Evolutionary conservation across 1,140 invertebrate species (phyloP).

Genomic region (Drosophila nasuta): DNA sequence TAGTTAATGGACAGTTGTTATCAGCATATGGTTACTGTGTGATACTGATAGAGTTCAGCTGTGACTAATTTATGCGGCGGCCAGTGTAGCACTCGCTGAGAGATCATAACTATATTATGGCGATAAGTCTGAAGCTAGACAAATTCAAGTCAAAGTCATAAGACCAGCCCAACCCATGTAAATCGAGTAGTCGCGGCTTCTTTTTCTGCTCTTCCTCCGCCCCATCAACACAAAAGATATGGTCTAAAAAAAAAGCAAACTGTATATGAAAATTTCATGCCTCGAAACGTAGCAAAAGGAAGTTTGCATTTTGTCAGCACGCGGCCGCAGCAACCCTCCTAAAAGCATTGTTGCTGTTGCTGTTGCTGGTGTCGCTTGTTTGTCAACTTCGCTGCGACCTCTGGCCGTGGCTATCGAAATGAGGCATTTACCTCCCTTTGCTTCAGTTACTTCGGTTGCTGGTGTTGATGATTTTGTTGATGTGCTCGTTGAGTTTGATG

Average conservation of each 20-base stretch:
- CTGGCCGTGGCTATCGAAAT: slow-evolving; percentile 29
- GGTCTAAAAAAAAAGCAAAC: slow-evolving; percentile 18
- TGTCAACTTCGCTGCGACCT: slow-evolving; percentile 76
- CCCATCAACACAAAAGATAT: slow-evolving; percentile 11
- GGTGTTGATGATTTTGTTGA: slow-evolving; percentile 82
- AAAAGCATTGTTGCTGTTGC: slow-evolving; percentile 24
- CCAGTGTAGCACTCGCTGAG: slow-evolving; percentile 48
- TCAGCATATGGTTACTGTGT: slow-evolving; percentile 48
- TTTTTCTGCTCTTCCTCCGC: neutral
- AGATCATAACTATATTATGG: slow-evolving; percentile 76
- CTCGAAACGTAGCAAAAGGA: slow-evolving; percentile 46
- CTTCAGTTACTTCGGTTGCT: slow-evolving; percentile 45
- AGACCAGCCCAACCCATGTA: slow-evolving; percentile 64
- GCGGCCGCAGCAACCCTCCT: slow-evolving; percentile 42
- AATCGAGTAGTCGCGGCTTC: slow-evolving; percentile 25
- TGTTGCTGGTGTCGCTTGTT: slow-evolving; percentile 81
- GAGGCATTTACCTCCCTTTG: slow-evolving; percentile 32
- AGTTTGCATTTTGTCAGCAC: slow-evolving; percentile 75
- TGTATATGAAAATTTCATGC: slow-evolving; percentile 52
- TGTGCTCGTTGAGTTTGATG: slow-evolving; percentile 74
- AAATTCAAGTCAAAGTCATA: slow-evolving; percentile 69
- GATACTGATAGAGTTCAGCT: slow-evolving; percentile 45
- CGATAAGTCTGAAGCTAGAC: slow-evolving; percentile 73
- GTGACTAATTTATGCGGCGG: slow-evolving; percentile 74
- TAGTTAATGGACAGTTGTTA: slow-evolving; percentile 19